Evolutionary conservation across 2,797 vertebrate genomes (phyloP).

Genomic region (Lithobates sylvaticus): DNA sequence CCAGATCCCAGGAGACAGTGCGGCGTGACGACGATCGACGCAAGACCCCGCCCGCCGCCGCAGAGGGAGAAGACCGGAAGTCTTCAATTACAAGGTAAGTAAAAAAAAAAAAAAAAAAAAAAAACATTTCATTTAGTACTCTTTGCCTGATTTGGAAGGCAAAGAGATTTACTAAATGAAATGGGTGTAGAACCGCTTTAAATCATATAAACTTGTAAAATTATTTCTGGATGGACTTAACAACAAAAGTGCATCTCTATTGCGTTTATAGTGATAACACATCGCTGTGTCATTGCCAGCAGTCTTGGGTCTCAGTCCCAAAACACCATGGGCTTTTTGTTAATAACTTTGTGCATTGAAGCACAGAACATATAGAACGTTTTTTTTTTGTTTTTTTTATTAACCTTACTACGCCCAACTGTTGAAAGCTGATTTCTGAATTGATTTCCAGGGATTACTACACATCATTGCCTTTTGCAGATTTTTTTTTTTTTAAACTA

Average conservation of each 20-base stretch:
- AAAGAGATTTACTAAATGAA: too few relatives aligned
- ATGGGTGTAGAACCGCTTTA: too few relatives aligned
- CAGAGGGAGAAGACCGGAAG: too few relatives aligned
- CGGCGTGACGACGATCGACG: too few relatives aligned
- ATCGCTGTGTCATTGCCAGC: background rate
- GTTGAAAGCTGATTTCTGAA: background rate
- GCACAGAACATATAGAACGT: background rate
- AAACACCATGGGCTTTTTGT: background rate
- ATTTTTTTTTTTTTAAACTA: too few relatives aligned
- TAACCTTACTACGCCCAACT: background rate
- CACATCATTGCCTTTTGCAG: background rate
- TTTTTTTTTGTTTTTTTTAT: background rate
- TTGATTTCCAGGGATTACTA: background rate
- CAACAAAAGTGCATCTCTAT: conserved; percentile 37
- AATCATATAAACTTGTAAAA: conserved; percentile 45
- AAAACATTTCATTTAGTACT: too few relatives aligned
- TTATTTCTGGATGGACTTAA: conserved; percentile 46
- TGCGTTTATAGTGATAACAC: conserved; percentile 16
- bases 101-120: too few relatives aligned
- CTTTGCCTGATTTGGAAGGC: too few relatives aligned
- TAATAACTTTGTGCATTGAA: background rate
- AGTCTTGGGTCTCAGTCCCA: background rate
- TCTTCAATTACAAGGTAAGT: too few relatives aligned
- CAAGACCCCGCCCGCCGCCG: too few relatives aligned
- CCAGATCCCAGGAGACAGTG: too few relatives aligned